These are phyloP conservation scores for Amphipoea oculea DNA, from an alignment of 2,888 invertebrate genomes.

Conservation along the genomic window DNA sequence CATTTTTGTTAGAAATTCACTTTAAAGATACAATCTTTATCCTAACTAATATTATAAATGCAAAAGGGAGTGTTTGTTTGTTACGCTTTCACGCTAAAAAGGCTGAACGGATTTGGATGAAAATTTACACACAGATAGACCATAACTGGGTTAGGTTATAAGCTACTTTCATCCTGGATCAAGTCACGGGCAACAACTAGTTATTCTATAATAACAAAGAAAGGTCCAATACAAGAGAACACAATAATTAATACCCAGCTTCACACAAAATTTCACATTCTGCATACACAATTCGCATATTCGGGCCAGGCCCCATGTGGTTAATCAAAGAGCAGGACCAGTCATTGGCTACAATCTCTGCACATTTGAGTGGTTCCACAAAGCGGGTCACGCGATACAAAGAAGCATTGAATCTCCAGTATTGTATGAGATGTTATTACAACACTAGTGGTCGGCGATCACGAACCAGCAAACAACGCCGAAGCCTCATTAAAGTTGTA, in stretches of 20 bases:
- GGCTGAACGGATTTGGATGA: no score
- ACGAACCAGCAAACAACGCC: slow-evolving; percentile 10
- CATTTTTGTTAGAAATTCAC: neutral
- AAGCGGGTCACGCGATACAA: slow-evolving; percentile 29
- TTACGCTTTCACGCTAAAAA: no score
- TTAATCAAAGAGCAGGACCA: slow-evolving; percentile 13
- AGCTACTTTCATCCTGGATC: neutral
- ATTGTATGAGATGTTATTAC: slow-evolving; percentile 40
- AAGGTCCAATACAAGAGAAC: neutral
- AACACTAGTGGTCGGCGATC: slow-evolving; percentile 14
- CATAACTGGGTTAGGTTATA: neutral
- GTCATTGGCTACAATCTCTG: slow-evolving; percentile 34
- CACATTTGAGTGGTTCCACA: slow-evolving; percentile 16
- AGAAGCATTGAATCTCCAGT: slow-evolving; percentile 7
- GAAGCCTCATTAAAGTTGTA: slow-evolving; percentile 57
- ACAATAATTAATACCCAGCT: neutral
- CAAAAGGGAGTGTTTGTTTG: no score
- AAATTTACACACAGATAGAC: neutral
- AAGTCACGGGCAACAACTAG: neutral
- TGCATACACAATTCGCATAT: slow-evolving; percentile 1
- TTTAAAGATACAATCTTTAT: neutral
- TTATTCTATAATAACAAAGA: neutral
- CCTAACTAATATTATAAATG: neutral
- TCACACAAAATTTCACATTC: neutral
- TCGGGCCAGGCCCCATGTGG: slow-evolving; percentile 30